Percentiles rank a stretch among this genome's conserved stretches.
Evolutionary conservation across 2,888 invertebrate genomes (phyloP).

Genomic region (Epistrophe grossulariae): DNA sequence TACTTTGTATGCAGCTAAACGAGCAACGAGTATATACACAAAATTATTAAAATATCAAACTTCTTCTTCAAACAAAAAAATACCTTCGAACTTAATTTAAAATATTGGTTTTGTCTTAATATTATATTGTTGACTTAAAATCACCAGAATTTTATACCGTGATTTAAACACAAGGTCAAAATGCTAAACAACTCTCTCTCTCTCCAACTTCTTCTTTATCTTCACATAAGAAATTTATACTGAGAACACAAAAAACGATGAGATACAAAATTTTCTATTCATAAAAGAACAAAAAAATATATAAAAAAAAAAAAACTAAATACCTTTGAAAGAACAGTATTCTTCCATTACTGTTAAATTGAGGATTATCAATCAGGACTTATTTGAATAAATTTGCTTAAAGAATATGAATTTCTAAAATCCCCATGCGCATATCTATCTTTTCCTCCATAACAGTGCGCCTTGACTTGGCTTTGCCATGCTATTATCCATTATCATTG

Average conservation of each 20-base stretch:
- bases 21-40: no score
- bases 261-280: conserved; percentile 17
- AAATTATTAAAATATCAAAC: background rate
- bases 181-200: background rate
- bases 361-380: conserved; percentile 45
- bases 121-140: background rate
- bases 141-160: background rate
- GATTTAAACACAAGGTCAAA: conserved; percentile 9
- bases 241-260: background rate
- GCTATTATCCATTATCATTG: conserved; percentile 40
- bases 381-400: conserved; percentile 60
- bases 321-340: conserved; percentile 28
- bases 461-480: conserved; percentile 22
- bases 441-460: conserved; percentile 27
- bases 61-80: background rate
- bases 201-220: background rate
- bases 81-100: background rate
- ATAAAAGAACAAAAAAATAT: background rate
- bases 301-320: background rate
- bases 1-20: no score
- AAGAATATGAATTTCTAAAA: conserved; percentile 59
- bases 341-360: conserved; percentile 46
- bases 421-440: conserved; percentile 40
- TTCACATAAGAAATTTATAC: background rate
- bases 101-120: background rate